Conservation (phyloP, 2,113 vertebrate genomes). For the Prolemur simus region DNA sequence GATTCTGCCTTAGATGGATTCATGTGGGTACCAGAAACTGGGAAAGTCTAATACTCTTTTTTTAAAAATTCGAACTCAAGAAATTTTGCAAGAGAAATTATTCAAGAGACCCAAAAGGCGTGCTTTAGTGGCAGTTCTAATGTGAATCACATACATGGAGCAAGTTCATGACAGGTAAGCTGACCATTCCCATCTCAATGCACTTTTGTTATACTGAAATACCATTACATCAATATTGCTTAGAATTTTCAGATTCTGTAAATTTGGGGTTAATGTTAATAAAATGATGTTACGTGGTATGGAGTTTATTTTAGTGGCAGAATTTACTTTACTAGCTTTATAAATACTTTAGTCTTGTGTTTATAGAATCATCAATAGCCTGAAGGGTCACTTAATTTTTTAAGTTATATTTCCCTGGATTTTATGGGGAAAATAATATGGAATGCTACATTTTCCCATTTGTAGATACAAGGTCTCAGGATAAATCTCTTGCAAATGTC, state of each 20-base stretch:
- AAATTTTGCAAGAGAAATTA: neutral
- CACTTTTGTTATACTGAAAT: neutral
- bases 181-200: neutral
- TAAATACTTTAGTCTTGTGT: neutral
- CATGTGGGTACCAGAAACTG: neutral
- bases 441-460: neutral
- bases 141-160: neutral
- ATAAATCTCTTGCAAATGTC: neutral
- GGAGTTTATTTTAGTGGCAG: neutral
- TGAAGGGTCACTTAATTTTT: neutral
- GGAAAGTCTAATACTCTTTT: neutral
- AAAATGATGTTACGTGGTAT: neutral
- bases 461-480: neutral
- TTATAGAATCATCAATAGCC: neutral
- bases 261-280: neutral
- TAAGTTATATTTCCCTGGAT: neutral
- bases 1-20: neutral
- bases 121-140: neutral
- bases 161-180: neutral
- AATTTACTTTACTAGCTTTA: constrained; percentile 17
- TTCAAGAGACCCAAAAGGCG: neutral
- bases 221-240: neutral
- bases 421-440: neutral
- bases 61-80: neutral
- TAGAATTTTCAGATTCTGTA: neutral